phyloP scores from a whole-genome alignment of 2,113 vertebrate genomes.

The Rana temporaria region DNA sequence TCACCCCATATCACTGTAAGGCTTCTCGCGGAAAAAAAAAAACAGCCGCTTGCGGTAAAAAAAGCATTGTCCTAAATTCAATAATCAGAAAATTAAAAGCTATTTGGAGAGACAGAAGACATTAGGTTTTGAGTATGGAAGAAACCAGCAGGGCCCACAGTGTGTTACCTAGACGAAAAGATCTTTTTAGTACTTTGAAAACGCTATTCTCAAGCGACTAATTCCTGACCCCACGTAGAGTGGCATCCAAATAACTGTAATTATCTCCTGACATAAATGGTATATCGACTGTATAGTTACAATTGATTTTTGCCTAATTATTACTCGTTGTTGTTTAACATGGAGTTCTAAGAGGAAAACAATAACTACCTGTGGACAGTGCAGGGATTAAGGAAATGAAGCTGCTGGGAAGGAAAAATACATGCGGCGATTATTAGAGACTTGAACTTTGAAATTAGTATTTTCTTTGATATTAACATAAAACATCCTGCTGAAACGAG shows the following conservation, averaged over 20 bases:
- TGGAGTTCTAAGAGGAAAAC: slow-evolving; percentile 70
- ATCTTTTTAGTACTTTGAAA: slow-evolving; percentile 72
- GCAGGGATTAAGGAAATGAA: slow-evolving; percentile 50
- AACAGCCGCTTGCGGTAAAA: background rate
- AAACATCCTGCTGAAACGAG: slow-evolving; percentile 15
- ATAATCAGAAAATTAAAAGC: slow-evolving; percentile 67
- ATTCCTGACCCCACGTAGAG: slow-evolving; percentile 74
- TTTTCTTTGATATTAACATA: slow-evolving; percentile 17
- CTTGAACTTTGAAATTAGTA: slow-evolving; percentile 4
- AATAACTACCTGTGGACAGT: slow-evolving; percentile 66
- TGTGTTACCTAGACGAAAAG: slow-evolving; percentile 70
- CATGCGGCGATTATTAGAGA: slow-evolving; percentile 18
- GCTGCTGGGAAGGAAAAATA: slow-evolving; percentile 31
- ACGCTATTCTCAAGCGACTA: slow-evolving; percentile 69
- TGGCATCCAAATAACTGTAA: slow-evolving; percentile 80
- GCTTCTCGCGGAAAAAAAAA: background rate
- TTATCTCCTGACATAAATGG: slow-evolving; percentile 74
- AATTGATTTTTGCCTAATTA: slow-evolving; percentile 69
- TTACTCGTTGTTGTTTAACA: slow-evolving; percentile 70
- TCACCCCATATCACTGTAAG: background rate
- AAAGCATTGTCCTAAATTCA: slow-evolving; percentile 43
- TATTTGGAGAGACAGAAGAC: slow-evolving; percentile 64
- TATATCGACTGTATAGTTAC: slow-evolving; percentile 76
- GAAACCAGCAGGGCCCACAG: slow-evolving; percentile 73
- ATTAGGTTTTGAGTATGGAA: slow-evolving; percentile 61